Conservation (phyloP, 2,113 vertebrate genomes). For the Saguinus imperator region DNA sequence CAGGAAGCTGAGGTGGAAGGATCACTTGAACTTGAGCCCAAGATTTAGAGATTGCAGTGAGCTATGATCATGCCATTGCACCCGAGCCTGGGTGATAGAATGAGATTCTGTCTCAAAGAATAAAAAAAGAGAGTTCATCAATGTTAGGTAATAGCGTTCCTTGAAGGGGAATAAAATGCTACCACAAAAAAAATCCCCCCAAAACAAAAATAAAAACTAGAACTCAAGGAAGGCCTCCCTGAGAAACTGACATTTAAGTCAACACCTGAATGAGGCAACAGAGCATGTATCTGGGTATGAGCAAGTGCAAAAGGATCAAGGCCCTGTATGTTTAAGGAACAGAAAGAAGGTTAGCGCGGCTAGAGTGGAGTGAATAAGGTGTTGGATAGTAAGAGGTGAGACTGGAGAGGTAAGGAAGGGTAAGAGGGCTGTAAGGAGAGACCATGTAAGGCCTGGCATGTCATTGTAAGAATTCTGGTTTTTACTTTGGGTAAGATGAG, state of each 20-base stretch:
- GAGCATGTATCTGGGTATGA: background rate
- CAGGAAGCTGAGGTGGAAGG: no score
- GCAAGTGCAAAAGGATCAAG: background rate
- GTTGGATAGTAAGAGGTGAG: background rate
- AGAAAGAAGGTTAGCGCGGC: background rate
- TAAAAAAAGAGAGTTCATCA: no score
- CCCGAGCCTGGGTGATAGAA: no score
- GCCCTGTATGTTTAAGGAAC: background rate
- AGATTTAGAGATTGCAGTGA: no score
- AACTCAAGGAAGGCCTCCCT: background rate
- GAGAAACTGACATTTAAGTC: background rate
- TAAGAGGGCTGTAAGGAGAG: background rate
- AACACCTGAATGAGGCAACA: background rate
- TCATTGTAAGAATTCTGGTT: background rate
- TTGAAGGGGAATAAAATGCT: no score
- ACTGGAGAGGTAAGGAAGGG: background rate
- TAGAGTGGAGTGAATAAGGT: background rate
- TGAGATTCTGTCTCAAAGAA: no score
- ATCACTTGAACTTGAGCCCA: no score
- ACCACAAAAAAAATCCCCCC: no score
- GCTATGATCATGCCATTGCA: no score
- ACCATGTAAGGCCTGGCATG: background rate
- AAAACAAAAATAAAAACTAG: no score
- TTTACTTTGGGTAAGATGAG: background rate
- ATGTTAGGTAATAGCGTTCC: no score